Evolutionary conservation across 2,797 vertebrate species (phyloP), one percentile per base, ranked within the genome.

Genomic region (Aulostomus chinensis): DNA sequence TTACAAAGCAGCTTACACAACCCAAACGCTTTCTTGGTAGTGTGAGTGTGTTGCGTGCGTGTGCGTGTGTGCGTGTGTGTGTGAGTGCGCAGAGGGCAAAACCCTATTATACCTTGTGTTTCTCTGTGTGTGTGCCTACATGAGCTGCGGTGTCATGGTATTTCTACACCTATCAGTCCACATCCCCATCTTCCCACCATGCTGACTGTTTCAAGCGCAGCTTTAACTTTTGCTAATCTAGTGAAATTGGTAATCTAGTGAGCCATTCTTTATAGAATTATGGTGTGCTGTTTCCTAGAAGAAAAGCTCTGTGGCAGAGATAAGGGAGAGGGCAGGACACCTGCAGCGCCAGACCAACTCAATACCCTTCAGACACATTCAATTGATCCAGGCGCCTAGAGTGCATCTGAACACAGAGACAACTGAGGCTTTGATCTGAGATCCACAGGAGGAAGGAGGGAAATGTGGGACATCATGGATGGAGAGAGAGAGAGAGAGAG

Each of bases 1-100:
- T 69, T 47, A 73, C 62, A 78, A 68, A 84, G 67, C 76, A 73
- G 72, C 68, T 86, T 79, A 74, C 49, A 43, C 49, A 34, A 77
- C 66, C 53, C 48, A 72, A 68, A 68, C 4, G 13, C 42, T 43
- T 52, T 26, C 52, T 60, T 60, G 20, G n/a, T n/a, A n/a, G n/a
- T n/a, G 9, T 29, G 14, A 9, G 14, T 13, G 13, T 14, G 17
- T 10, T 8, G 22, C 22, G 22, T 4, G 22, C 22, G 22, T 8
- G 22, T 4, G 4, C 4, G 22, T 34, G 18, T 31, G 46, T 38
- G 43, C 34, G 24, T 51, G 39, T 43, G 33, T 45, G 32, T 29
- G 43, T 36, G 39, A 42, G 39, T 58, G 41, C 31, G 18, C 4
- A 5, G 6, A 29, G 31, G 15, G 35, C 6, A 31, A 20, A 54